Percentiles rank a stretch among this genome's conserved stretches.
Conservation (phyloP, 2,888 invertebrate genomes). For the Cremastobaeus sp. region DNA sequence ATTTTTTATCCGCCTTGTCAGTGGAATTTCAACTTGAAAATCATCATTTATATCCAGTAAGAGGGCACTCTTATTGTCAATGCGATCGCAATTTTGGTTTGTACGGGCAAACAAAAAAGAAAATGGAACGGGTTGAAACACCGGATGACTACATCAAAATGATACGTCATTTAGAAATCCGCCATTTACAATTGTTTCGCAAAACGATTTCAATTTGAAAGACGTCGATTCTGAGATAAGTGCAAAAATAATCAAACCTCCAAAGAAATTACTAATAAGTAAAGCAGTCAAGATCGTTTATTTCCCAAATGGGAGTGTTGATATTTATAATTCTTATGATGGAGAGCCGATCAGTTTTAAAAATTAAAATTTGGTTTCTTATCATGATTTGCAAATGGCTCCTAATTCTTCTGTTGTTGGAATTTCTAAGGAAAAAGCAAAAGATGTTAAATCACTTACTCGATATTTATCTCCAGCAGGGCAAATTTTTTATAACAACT, state of each 20-base stretch:
- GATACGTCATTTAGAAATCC: slow-evolving; percentile 14
- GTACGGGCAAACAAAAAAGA: too few relatives aligned
- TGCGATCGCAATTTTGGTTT: too few relatives aligned
- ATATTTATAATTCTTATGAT: slow-evolving; percentile 23
- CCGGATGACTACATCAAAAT: slow-evolving; percentile 15
- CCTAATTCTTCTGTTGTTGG: slow-evolving; percentile 9
- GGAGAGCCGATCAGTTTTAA: slow-evolving; percentile 11
- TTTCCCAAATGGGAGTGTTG: slow-evolving; percentile 17
- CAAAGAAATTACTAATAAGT: slow-evolving; percentile 22
- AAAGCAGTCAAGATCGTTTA: slow-evolving; percentile 30
- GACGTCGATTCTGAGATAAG: slow-evolving; percentile 10
- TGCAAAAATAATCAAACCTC: background rate
- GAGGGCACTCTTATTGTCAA: slow-evolving; percentile 26
- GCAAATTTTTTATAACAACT: slow-evolving; percentile 11
- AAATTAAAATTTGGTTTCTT: background rate
- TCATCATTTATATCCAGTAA: slow-evolving; percentile 18
- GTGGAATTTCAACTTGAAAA: slow-evolving; percentile 7
- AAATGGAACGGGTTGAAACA: slow-evolving; percentile 6
- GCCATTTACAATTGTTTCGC: slow-evolving; percentile 15
- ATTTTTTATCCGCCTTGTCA: slow-evolving; percentile 6
- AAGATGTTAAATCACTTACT: slow-evolving; percentile 31
- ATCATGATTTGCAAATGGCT: slow-evolving; percentile 14
- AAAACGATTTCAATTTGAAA: background rate
- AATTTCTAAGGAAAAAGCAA: slow-evolving; percentile 25
- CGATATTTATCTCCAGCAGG: slow-evolving; percentile 28